A percentile compares a stretch with the other conserved stretches of the same genome.
phyloP scores from a whole-genome alignment of 2,113 vertebrate genomes.

The Myotis lucifugus region DNA sequence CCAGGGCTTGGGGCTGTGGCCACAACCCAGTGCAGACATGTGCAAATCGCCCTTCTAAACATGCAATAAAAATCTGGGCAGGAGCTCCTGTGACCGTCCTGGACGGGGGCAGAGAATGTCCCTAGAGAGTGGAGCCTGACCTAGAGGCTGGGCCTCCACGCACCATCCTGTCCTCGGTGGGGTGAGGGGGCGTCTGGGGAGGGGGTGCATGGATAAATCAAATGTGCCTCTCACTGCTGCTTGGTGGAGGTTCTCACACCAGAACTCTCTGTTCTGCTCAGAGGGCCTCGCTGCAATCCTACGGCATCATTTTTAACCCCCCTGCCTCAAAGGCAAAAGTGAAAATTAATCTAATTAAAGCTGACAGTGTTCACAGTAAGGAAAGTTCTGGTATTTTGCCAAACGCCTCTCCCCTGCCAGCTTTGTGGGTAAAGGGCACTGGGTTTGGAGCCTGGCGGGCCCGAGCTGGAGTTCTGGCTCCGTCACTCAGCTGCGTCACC shows the following conservation, averaged over 20 bases:
- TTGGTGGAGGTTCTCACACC: neutral
- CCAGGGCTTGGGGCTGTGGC: neutral
- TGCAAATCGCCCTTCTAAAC: neutral
- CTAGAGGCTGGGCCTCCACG: neutral
- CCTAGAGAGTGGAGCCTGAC: neutral
- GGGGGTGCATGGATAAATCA: neutral
- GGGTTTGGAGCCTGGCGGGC: neutral
- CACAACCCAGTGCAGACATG: rapidly evolving
- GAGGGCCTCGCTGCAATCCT: neutral
- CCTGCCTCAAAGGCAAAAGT: slow-evolving; percentile 35
- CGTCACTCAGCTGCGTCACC: neutral
- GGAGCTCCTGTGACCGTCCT: rapidly evolving
- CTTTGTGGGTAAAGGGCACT: neutral
- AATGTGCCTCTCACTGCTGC: rapidly evolving
- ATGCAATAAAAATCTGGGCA: neutral
- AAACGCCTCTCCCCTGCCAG: slow-evolving; percentile 7
- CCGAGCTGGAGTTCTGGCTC: neutral
- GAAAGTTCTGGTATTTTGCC: slow-evolving; percentile 26
- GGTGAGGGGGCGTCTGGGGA: too few relatives aligned
- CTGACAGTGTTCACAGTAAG: slow-evolving; percentile 27
- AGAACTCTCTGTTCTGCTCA: neutral
- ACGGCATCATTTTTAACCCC: neutral
- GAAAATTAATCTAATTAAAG: slow-evolving; percentile 73
- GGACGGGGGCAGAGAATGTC: neutral
- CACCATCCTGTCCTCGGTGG: rapidly evolving